Evolutionary conservation across 1,140 invertebrate species (phyloP), one percentile per base, ranked within the genome.

Genomic region (Paraescarpia echinospica): DNA sequence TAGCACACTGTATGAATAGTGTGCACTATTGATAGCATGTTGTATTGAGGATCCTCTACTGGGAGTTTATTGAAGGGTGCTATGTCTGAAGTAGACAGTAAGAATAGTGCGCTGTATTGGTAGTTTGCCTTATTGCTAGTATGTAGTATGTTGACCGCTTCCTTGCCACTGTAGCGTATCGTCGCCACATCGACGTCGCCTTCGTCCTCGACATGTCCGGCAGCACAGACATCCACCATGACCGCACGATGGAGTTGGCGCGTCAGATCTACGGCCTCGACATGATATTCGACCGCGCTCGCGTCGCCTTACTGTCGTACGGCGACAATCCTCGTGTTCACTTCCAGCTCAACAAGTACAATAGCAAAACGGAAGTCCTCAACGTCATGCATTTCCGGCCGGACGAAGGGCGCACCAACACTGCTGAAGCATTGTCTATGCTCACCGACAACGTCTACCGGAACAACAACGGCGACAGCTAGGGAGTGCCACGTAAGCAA

Each of bases 331-430:
- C 89, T 35, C 33, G 31, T 33, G 35, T 92, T 18, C 34, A 90
- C 89, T 92, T 92, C 92, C 35, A 91, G 12, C 92, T 92, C 18
- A 91, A 89, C 89, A 91, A 89, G 34, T 92, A 91, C 41, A 34
- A 33, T 33, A 22, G 22, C 31, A 92, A 33, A 89, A 14, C 92
- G 12, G 31, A 41, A 8, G 34, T 92, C 33, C 89, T 41, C 6
- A 92, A 92, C 89, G 77, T 89, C 22, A 88, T 92, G 31, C 27
- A 88, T 12, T 90, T 92, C 34, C 5, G 88, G 22, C 35, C 51
- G 33, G 35, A 90, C 77, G 89, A 51, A 34, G 92, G 92, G 4
- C 34, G 89, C 8, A 92, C 92, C 35, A 92, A 92, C 92, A 92
- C 92, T 8, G 88, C 90, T 33, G n/a, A n/a, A 18, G 92, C 92